Percentiles rank a stretch among this genome's conserved stretches.
Conservation (phyloP, 2,888 invertebrate genomes). For the Synergus itoensis region DNA sequence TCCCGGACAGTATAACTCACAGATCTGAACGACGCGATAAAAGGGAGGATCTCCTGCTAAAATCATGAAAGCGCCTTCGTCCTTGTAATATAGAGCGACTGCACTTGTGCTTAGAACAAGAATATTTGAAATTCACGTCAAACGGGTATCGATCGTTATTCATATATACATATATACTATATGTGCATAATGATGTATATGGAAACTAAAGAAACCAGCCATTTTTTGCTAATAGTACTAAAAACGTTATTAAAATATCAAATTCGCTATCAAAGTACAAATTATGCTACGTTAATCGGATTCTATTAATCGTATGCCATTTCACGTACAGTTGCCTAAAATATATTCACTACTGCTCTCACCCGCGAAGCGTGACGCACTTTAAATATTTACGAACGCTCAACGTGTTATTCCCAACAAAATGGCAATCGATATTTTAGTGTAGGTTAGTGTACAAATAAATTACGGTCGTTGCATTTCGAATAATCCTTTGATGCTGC, state of each 20-base stretch:
- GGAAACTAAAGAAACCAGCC: not conserved
- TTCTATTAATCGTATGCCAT: slow-evolving; percentile 53
- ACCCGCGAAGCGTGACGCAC: slow-evolving; percentile 54
- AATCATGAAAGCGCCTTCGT: not conserved
- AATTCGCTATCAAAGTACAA: not conserved
- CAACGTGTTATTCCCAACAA: slow-evolving; percentile 55
- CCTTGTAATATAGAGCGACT: not conserved
- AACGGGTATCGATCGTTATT: too few species aligned
- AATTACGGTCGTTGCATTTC: slow-evolving; percentile 61
- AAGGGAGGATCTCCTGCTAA: not conserved
- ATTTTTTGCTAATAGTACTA: not conserved
- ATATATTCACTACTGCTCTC: slow-evolving; percentile 60
- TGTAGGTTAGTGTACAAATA: slow-evolving; percentile 57
- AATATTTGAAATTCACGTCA: not conserved
- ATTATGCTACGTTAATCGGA: not conserved
- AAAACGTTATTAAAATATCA: not conserved
- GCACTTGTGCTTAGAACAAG: not conserved
- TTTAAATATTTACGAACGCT: slow-evolving; percentile 65
- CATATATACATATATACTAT: too few species aligned
- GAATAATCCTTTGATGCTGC: slow-evolving; percentile 39
- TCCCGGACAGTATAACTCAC: not conserved
- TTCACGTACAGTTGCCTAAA: slow-evolving; percentile 55
- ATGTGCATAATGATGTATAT: too few species aligned
- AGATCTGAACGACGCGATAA: slow-evolving; percentile 27
- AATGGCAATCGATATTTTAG: slow-evolving; percentile 66